Evolutionary conservation across 2,888 invertebrate genomes (phyloP).

Genomic region (Rhodophaea formosa): DNA sequence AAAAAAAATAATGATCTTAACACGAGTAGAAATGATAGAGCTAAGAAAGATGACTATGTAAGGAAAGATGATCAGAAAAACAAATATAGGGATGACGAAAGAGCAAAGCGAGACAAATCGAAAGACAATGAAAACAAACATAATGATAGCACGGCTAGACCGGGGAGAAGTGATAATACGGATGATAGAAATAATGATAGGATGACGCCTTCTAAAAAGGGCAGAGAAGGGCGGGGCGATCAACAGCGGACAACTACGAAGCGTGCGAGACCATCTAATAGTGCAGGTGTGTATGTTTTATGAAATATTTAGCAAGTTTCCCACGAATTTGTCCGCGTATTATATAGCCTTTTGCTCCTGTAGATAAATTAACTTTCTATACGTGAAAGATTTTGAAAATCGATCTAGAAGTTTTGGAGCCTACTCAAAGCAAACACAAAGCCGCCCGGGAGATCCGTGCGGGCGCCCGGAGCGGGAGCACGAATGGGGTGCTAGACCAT

Average conservation of each 20-base stretch:
- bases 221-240: neutral
- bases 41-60: neutral
- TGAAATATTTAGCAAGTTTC: no score
- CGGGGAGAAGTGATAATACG: neutral
- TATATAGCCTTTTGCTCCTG: no score
- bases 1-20: neutral
- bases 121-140: constrained; percentile 1
- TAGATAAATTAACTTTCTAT: no score
- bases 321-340: no score
- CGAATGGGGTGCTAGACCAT: neutral
- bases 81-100: constrained; percentile 10
- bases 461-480: neutral
- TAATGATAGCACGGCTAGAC: neutral
- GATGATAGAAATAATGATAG: neutral
- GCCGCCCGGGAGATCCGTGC: neutral
- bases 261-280: neutral
- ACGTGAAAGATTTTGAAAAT: no score
- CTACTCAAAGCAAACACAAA: no score
- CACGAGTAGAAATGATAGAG: neutral
- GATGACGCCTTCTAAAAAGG: neutral
- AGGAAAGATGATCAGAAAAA: neutral
- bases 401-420: no score
- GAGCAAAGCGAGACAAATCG: neutral
- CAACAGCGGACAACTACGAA: neutral
- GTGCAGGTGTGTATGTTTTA: neutral